phyloP scores from a whole-genome alignment of 1,140 invertebrate species.

The Dinoponera quadriceps region DNA sequence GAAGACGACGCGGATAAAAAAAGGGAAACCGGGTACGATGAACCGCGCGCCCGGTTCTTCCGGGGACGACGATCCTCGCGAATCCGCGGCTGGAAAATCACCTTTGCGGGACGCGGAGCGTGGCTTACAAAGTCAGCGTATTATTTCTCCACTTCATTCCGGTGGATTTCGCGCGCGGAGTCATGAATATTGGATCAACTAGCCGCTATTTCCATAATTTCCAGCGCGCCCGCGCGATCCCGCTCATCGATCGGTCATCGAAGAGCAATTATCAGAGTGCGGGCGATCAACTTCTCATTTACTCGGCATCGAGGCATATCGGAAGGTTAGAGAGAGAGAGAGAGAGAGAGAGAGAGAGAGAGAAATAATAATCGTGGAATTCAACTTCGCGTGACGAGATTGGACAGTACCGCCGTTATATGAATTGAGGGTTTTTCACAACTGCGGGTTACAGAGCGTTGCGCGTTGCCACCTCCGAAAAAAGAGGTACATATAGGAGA shows the following conservation, averaged over 20 bases:
- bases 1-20: neutral
- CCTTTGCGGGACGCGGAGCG: conserved; percentile 11
- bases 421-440: conserved; percentile 19
- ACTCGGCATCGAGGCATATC: neutral
- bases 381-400: neutral
- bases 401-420: neutral
- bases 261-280: conserved; percentile 38
- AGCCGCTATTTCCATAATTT: neutral
- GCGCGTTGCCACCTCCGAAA: conserved; percentile 29
- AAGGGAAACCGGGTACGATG: neutral
- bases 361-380: too few relatives aligned
- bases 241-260: conserved; percentile 22
- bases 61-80: neutral
- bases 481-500: neutral
- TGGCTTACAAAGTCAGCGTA: neutral
- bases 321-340: neutral
- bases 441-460: conserved; percentile 28
- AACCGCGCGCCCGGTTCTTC: too few relatives aligned
- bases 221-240: neutral
- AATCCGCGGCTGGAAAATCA: neutral
- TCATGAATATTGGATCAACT: conserved; percentile 25
- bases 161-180: neutral
- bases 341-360: neutral
- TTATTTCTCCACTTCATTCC: neutral
- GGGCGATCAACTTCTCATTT: conserved; percentile 43